phyloP scores from a whole-genome alignment of 2,888 invertebrate species.

The Tetragnatha montana region DNA sequence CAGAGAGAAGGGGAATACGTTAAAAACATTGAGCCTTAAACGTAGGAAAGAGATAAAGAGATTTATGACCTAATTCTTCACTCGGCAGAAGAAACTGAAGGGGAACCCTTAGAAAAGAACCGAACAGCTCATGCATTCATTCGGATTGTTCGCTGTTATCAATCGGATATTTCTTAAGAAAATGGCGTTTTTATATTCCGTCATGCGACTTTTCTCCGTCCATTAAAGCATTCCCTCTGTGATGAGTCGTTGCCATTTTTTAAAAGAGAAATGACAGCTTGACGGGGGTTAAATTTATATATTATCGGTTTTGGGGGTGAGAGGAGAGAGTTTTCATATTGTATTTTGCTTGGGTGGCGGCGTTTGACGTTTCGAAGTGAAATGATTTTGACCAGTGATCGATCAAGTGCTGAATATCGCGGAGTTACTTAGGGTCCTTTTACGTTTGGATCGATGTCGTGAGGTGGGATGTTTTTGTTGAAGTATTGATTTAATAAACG shows the following conservation, averaged over 20 bases:
- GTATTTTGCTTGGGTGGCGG: not conserved
- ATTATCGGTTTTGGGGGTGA: not conserved
- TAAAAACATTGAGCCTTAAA: slow-evolving; percentile 3
- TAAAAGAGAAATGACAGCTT: not conserved
- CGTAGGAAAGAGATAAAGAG: slow-evolving; percentile 1
- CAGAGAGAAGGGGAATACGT: slow-evolving; percentile 16
- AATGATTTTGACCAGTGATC: not conserved
- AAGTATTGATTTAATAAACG: no score
- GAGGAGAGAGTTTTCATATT: not conserved
- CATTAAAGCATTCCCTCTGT: not conserved
- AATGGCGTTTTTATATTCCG: not conserved
- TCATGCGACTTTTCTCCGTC: not conserved
- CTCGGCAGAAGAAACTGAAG: slow-evolving; percentile 24
- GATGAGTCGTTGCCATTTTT: not conserved
- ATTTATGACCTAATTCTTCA: slow-evolving; percentile 39
- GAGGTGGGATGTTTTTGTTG: no score
- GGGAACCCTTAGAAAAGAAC: not conserved
- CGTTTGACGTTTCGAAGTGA: not conserved
- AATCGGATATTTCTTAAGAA: not conserved
- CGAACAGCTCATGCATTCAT: not conserved
- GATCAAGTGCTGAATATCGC: no score
- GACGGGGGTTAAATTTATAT: not conserved
- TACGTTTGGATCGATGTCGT: no score
- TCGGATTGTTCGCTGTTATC: not conserved
- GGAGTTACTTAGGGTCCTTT: no score